Base-by-base conservation (phyloP, 2,113 vertebrate species). In the Casuarius casuarius region DNA sequence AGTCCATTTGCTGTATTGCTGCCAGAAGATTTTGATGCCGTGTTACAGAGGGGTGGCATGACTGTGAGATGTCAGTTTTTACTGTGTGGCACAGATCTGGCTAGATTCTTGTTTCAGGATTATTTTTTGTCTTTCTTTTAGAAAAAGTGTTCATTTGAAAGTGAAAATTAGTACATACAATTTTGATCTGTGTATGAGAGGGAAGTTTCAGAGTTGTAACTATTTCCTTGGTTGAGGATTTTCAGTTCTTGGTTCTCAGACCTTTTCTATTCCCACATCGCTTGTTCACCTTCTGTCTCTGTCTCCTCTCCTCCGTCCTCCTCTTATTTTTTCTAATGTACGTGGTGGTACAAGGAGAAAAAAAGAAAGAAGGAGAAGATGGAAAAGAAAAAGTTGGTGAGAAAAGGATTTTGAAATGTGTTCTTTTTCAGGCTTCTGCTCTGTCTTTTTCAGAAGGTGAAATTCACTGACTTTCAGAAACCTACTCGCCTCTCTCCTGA, bases 51-150 rank as follows among this genome's bases (percentile, higher is more conserved):
- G 23, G 87, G 12, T 22, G 35, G 10, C 1, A 3, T 61, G n/a
- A 48, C 0, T 3, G 20, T 10, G 35, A 84, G 28, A 21, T 19
- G 8, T 3, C 2, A 0, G 7, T 42, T 63, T 68, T 76, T 78
- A 72, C 51, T 44, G n/a, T 14, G 8, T 79, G 66, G 44, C n/a
- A 56, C 16, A 29, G 29, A 56, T 40, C 0, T 1, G 42, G 68
- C 7, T 29, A 35, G 7, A 35, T 40, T 92, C 86, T 75, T 72
- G 1, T 67, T 35, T 84, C 12, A 48, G 29, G 17, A 89, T 65
- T 54, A 1, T 20, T 76, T 65, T 65, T 58, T 22, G 3, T 11
- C 13, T 7, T 54, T 19, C 9, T 33, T 22, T 33, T 19, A 58
- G 56, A 58, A 2, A 56, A 89, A 38, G 0, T 2, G 2, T 16